Conservation (phyloP, 2,113 vertebrate species). For the Rhodinocichla rosea region DNA sequence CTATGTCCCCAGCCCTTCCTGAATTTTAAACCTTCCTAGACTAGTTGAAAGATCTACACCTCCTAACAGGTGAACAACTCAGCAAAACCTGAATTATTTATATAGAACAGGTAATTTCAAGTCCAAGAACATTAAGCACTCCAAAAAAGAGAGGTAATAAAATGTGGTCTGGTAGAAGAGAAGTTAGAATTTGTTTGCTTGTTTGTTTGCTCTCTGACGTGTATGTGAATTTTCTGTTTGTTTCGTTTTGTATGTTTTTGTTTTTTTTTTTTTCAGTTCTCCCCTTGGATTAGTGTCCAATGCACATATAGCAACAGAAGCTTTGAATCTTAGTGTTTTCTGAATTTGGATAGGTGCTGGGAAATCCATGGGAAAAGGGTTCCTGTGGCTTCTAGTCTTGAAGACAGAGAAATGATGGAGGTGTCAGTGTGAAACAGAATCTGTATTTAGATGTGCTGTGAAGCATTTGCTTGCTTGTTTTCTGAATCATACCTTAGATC, state of each 20-base stretch:
- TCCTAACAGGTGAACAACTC: not conserved
- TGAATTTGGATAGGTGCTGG: not conserved
- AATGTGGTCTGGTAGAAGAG: not conserved
- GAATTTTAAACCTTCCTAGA: not conserved
- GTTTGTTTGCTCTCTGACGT: not conserved
- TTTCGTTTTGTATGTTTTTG: not conserved
- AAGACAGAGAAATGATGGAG: not conserved
- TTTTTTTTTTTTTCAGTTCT: not conserved
- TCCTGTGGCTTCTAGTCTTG: not conserved
- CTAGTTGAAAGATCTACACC: not conserved
- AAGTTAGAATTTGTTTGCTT: not conserved
- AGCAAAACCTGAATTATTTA: not conserved
- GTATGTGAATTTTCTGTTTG: not conserved
- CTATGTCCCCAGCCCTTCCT: not conserved
- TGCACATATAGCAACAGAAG: not conserved
- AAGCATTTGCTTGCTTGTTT: not conserved
- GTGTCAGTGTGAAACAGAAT: not conserved
- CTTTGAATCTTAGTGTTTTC: not conserved
- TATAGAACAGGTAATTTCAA: not conserved
- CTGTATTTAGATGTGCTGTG: not conserved
- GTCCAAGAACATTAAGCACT: not conserved
- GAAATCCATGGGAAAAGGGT: not conserved
- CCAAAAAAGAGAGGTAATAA: not conserved
- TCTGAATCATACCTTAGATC: not conserved
- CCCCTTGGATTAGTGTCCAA: not conserved